phyloP scores from a whole-genome alignment of 2,888 invertebrate genomes.

The Dendrolimus pini region DNA sequence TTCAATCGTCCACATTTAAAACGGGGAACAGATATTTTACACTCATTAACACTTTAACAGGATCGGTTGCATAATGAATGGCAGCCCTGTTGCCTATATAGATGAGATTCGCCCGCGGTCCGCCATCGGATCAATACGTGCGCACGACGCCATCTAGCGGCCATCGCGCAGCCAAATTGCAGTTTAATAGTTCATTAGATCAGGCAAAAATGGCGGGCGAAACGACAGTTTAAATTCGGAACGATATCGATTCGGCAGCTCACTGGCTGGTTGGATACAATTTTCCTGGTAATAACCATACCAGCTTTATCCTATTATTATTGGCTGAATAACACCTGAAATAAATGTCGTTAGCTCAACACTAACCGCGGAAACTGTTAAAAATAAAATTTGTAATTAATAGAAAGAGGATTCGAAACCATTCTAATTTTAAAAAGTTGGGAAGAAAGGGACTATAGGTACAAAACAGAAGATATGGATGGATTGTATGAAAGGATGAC shows the following conservation, averaged over 20 bases:
- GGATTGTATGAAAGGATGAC: no score
- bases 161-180: constrained; percentile 74
- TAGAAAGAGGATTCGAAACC: no score
- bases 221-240: constrained; percentile 70
- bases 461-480: no score
- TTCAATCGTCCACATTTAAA: constrained; percentile 1
- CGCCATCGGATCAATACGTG: constrained; percentile 70
- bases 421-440: no score
- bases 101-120: constrained; percentile 27
- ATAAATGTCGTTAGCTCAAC: no score
- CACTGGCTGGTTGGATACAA: constrained; percentile 13
- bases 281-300: constrained; percentile 19
- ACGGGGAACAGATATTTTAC: neutral
- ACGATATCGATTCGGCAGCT: constrained; percentile 61
- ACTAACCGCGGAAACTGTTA: no score
- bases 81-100: neutral
- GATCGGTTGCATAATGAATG: neutral
- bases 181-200: constrained; percentile 77
- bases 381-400: no score
- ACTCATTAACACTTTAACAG: constrained; percentile 1
- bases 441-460: no score
- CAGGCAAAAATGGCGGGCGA: constrained; percentile 71
- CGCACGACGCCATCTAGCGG: constrained; percentile 69
- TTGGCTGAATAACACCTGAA: no score
- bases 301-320: no score